phyloP scores from a whole-genome alignment of 30 jellyfish, hydroid and myxozoan genomes.

The Aurelia aurita complex sp. Pacific region DNA sequence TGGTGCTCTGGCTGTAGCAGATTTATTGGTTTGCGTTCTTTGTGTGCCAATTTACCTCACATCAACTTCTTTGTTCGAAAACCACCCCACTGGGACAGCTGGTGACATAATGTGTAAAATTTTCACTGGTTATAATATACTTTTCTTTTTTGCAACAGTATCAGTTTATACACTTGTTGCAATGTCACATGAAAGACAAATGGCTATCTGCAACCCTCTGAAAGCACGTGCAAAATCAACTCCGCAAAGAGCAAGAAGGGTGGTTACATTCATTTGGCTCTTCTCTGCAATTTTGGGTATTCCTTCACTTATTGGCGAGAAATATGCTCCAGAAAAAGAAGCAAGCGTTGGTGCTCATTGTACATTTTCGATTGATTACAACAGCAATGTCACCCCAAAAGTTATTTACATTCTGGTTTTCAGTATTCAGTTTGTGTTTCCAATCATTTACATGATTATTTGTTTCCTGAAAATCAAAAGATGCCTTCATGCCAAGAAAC shows the following conservation, averaged over 20 bases:
- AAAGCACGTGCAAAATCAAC: constrained; percentile 59
- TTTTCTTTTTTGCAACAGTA: constrained; percentile 80
- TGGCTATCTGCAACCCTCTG: constrained; percentile 78
- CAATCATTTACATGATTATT: constrained; percentile 49
- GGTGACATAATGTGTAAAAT: constrained; percentile 79
- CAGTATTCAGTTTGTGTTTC: constrained; percentile 62
- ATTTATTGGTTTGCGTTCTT: constrained; percentile 55
- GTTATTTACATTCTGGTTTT: constrained; percentile 45
- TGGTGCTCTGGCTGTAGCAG: constrained; percentile 72
- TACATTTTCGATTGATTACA: constrained; percentile 64
- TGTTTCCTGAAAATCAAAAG: constrained; percentile 55
- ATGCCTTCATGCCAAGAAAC: constrained; percentile 38
- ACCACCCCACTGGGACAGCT: constrained; percentile 67
- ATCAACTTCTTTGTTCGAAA: constrained; percentile 55
- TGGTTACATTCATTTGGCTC: constrained; percentile 49
- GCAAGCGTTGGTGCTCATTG: constrained; percentile 89
- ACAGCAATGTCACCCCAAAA: constrained; percentile 51
- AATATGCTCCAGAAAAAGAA: constrained; percentile 42
- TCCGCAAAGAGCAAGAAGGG: constrained; percentile 23
- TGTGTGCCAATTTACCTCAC: constrained; percentile 72
- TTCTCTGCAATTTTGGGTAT: constrained; percentile 58
- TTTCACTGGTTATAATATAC: constrained; percentile 68
- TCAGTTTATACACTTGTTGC: constrained; percentile 84
- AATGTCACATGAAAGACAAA: constrained; percentile 62
- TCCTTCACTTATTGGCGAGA: constrained; percentile 62